Evolutionary conservation across 2,888 invertebrate genomes (phyloP).

Genomic region (Polydrusus cervinus): DNA sequence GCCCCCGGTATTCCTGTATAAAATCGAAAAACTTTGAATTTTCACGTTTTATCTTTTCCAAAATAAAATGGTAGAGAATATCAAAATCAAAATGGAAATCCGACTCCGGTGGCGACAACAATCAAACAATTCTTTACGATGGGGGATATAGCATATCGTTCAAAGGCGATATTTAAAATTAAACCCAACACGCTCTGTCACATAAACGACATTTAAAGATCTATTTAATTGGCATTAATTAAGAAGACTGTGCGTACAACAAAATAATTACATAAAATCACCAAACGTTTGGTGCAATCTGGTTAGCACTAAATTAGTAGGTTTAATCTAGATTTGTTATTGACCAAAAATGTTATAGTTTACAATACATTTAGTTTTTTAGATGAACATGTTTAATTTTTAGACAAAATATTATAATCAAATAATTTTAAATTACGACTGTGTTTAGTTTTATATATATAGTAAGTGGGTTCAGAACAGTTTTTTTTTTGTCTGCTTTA

Average conservation of each 20-base stretch:
- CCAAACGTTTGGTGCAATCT: constrained; percentile 60
- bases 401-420: no score
- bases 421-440: background rate
- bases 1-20: no score
- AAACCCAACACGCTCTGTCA: background rate
- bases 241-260: constrained; percentile 10
- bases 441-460: background rate
- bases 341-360: background rate
- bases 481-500: no score
- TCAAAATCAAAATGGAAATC: no score
- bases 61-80: no score
- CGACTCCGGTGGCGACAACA: no score
- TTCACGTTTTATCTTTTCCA: no score
- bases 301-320: constrained; percentile 61
- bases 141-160: no score
- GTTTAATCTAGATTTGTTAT: constrained; percentile 59
- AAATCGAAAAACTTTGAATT: no score
- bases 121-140: no score
- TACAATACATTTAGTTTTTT: background rate
- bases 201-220: background rate
- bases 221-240: constrained; percentile 35
- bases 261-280: constrained; percentile 35
- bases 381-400: background rate
- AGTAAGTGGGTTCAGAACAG: no score
- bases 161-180: no score